Conservation (phyloP, 2,113 vertebrate genomes). For the Speoplatyrhinus poulsoni region DNA sequence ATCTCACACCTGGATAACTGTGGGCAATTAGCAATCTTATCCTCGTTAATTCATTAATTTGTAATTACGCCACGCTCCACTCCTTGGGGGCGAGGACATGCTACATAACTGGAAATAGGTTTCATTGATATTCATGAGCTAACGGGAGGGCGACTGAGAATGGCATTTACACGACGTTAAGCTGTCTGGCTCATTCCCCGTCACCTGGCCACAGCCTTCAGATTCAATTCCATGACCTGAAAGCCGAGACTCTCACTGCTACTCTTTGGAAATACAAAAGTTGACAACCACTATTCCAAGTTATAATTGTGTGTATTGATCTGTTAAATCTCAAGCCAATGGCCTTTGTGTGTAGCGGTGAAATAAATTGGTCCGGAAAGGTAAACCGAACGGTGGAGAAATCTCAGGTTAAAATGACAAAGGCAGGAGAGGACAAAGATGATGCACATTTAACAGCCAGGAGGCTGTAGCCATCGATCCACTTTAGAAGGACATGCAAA, state of each 20-base stretch:
- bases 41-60: slow-evolving; percentile 65
- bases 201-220: slow-evolving; percentile 50
- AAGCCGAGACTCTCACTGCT: slow-evolving; percentile 32
- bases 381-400: slow-evolving; percentile 28
- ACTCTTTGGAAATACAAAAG: slow-evolving; percentile 47
- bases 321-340: slow-evolving; percentile 27
- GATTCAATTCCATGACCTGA: slow-evolving; percentile 65
- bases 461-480: slow-evolving; percentile 56
- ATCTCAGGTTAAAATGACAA: slow-evolving; percentile 41
- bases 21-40: slow-evolving; percentile 54
- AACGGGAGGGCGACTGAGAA: slow-evolving; percentile 59
- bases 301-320: slow-evolving; percentile 54
- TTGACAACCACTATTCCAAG: slow-evolving; percentile 44
- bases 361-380: not conserved
- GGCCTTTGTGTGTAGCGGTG: slow-evolving; percentile 25
- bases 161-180: slow-evolving; percentile 73
- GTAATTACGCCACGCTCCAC: slow-evolving; percentile 62
- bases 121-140: slow-evolving; percentile 77
- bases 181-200: slow-evolving; percentile 70
- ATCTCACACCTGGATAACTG: slow-evolving; percentile 42
- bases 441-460: slow-evolving; percentile 8
- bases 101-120: slow-evolving; percentile 74
- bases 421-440: slow-evolving; percentile 10
- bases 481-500: slow-evolving; percentile 60
- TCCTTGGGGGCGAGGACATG: slow-evolving; percentile 58